Evolutionary conservation across 2,113 vertebrate species (phyloP).

Genomic region (Calidris pygmaea): DNA sequence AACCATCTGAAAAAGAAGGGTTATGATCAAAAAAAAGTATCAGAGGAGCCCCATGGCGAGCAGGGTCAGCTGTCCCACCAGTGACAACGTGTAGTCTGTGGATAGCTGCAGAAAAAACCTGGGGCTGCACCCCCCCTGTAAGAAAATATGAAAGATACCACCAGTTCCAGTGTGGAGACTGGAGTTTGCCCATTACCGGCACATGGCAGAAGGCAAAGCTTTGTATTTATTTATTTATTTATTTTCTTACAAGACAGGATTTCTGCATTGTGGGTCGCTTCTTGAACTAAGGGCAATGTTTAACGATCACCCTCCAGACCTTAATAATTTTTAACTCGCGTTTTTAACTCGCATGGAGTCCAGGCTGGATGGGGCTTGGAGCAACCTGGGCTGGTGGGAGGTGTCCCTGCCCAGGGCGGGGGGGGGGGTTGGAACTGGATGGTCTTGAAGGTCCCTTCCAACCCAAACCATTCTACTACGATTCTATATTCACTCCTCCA

Average conservation of each 20-base stretch:
- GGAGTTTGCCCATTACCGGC: not conserved
- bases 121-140: not conserved
- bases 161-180: fast-evolving
- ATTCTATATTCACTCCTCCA: not conserved
- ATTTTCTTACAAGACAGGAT: not conserved
- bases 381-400: no score
- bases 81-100: not conserved
- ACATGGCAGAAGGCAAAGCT: not conserved
- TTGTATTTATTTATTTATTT: no score
- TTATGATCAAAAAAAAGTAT: not conserved
- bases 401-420: no score
- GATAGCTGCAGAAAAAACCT: not conserved
- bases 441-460: no score
- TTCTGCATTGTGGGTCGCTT: not conserved
- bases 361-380: no score
- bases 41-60: not conserved
- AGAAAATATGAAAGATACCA: not conserved
- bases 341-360: no score
- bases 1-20: not conserved
- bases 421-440: no score
- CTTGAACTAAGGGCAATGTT: constrained; percentile 24
- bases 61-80: not conserved
- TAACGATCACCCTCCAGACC: not conserved
- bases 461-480: no score
- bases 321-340: constrained; percentile 29